Evolutionary conservation across 2,888 invertebrate species (phyloP).

Genomic region (Catotricha subobsoleta): DNA sequence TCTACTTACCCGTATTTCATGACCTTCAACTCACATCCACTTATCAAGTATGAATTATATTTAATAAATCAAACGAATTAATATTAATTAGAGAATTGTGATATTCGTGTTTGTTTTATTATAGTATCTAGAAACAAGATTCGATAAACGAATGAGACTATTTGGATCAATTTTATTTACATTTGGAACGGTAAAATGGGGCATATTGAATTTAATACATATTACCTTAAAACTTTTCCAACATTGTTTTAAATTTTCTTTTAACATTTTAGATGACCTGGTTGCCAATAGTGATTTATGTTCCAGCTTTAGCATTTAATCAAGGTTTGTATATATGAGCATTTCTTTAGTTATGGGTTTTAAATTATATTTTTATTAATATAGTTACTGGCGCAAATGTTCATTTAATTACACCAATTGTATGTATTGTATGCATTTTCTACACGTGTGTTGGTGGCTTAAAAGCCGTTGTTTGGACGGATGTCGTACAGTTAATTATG

Average conservation of each 20-base stretch:
- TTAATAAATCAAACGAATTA: no score
- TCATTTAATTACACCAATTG: slow-evolving; percentile 52
- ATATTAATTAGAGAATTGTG: no score
- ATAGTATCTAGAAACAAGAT: slow-evolving; percentile 46
- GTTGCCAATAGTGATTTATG: slow-evolving; percentile 54
- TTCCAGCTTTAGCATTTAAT: slow-evolving; percentile 54
- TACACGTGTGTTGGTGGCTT: slow-evolving; percentile 58
- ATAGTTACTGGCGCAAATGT: slow-evolving; percentile 58
- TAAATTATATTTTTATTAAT: background rate
- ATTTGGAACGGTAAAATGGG: slow-evolving; percentile 44
- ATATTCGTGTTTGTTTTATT: slow-evolving; percentile 14
- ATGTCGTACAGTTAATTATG: slow-evolving; percentile 43
- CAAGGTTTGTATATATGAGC: slow-evolving; percentile 32
- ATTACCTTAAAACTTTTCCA: background rate
- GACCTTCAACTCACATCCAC: slow-evolving; percentile 53
- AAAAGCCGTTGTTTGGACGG: slow-evolving; percentile 52
- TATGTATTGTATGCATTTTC: slow-evolving; percentile 60
- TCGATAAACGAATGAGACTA: slow-evolving; percentile 39
- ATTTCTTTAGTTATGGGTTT: background rate
- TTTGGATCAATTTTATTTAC: slow-evolving; percentile 48
- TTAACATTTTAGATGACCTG: slow-evolving; percentile 38
- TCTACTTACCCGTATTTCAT: slow-evolving; percentile 53
- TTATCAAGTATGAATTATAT: slow-evolving; percentile 55
- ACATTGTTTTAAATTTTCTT: slow-evolving; percentile 7
- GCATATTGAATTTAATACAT: no score